Percentiles rank a stretch among this genome's conserved stretches.
phyloP scores from a whole-genome alignment of 2,113 vertebrate genomes.

The Camelus bactrianus region DNA sequence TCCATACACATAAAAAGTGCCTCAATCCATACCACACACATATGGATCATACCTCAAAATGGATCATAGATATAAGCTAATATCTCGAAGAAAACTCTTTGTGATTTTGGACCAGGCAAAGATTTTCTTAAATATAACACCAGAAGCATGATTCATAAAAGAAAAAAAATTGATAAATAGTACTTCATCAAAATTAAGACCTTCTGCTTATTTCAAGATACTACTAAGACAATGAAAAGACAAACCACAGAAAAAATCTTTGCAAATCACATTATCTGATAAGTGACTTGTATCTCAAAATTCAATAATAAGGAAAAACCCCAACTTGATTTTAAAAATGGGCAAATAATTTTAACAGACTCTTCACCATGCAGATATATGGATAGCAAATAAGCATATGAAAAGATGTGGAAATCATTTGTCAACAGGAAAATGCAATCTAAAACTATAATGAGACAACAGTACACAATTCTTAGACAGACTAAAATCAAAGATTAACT shows the following conservation, averaged over 20 bases:
- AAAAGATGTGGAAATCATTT: background rate
- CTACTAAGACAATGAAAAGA: background rate
- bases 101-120: background rate
- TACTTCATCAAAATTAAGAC: constrained; percentile 35
- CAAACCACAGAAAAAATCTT: background rate
- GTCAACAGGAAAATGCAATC: background rate
- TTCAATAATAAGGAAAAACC: background rate
- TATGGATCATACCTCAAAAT: background rate
- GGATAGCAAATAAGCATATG: background rate
- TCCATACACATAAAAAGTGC: background rate
- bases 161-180: background rate
- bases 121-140: background rate
- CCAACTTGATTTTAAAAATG: background rate
- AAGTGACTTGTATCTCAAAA: background rate
- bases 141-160: constrained; percentile 14
- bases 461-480: background rate
- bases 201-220: background rate
- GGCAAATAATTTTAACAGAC: constrained; percentile 26
- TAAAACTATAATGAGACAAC: background rate
- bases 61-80: background rate
- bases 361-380: background rate
- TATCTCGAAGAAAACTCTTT: background rate
- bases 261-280: background rate
- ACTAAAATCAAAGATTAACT: background rate
- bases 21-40: background rate